Base-by-base conservation (phyloP, 2,797 vertebrate species). In the Ficedula albicollis region DNA sequence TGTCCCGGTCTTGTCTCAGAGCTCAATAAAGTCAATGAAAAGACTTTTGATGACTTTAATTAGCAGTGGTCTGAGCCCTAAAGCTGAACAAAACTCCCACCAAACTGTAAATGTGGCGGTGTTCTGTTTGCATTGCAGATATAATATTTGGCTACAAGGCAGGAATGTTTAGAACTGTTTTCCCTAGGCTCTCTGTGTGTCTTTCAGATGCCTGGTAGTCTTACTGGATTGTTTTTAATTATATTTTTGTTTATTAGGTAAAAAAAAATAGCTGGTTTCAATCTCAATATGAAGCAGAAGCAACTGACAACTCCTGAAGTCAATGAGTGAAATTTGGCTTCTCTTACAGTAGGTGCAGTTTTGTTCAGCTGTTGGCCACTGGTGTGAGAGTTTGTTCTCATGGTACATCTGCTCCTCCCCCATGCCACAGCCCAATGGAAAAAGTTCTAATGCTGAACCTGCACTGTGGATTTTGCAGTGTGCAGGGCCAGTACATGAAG, bases 11-110 rank as follows among this genome's bases (percentile, higher is more conserved):
- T 64, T 82, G 48, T 46, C 54, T 93, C 77, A 82, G 52, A 84
- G 80, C 77, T 93, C 70, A 19, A 79, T 95, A 67, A 87, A 88
- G 52, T 87, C 63, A 74, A 36, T 70, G 80, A 56, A 87, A 84
- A 95, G 59, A 74, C 29, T 85, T 58, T 69, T 52, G 48, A 62
- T 90, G 92, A 60, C 52, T 96, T 95, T 89, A 91, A 94, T 88
- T 54, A 94, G 81, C 52, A 70, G 63, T 74, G 82, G 48, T 66
- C 69, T 91, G 80, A 95, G 82, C 49, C 63, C 52, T 93, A 38
- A 86, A 95, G 80, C 67, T 90, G 91, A 84, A 70, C 85, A 94
- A 91, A 94, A 91, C 63, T 82, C 74, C 44, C 56, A 74, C 70
- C 13, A 1, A 91, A 54, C 60, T 82, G 63, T 76, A 93, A 94